Conservation (phyloP, 2,113 vertebrate species). For the Odontophorus gujanensis region DNA sequence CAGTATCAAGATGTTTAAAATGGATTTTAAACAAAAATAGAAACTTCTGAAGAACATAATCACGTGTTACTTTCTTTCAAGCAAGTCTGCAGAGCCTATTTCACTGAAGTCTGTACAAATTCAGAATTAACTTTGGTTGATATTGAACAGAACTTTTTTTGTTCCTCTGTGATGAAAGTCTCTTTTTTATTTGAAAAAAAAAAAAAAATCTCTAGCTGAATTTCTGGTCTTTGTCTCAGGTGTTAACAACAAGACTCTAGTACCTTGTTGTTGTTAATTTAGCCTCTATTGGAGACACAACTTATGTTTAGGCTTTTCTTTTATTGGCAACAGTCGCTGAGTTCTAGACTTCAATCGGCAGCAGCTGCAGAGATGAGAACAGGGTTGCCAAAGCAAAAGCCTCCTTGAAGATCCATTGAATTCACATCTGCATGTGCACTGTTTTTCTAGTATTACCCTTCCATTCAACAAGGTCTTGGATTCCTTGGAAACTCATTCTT, state of each 20-base stretch:
- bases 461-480: slow-evolving; percentile 18
- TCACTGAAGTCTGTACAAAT: slow-evolving; percentile 12
- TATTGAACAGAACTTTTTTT: neutral
- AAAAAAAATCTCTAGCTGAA: neutral
- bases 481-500: slow-evolving; percentile 22
- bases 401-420: slow-evolving; percentile 21
- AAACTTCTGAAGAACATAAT: slow-evolving; percentile 16
- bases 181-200: neutral
- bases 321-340: neutral
- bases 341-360: slow-evolving; percentile 38
- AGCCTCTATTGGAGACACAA: neutral
- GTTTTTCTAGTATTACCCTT: neutral
- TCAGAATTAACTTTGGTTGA: slow-evolving; percentile 10
- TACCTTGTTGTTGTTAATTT: slow-evolving; percentile 52
- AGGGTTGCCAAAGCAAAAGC: neutral
- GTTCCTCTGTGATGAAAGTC: neutral
- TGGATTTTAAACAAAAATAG: neutral
- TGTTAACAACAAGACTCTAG: slow-evolving; percentile 35
- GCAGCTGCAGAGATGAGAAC: slow-evolving; percentile 47
- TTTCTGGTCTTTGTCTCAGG: slow-evolving; percentile 21
- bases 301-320: slow-evolving; percentile 34
- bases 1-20: neutral
- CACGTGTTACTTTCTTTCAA: neutral
- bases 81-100: neutral
- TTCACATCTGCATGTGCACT: slow-evolving; percentile 11